Percentiles rank a stretch among this genome's conserved stretches.
Conservation (phyloP, 1,140 invertebrate species). For the Anthonomus grandis region DNA sequence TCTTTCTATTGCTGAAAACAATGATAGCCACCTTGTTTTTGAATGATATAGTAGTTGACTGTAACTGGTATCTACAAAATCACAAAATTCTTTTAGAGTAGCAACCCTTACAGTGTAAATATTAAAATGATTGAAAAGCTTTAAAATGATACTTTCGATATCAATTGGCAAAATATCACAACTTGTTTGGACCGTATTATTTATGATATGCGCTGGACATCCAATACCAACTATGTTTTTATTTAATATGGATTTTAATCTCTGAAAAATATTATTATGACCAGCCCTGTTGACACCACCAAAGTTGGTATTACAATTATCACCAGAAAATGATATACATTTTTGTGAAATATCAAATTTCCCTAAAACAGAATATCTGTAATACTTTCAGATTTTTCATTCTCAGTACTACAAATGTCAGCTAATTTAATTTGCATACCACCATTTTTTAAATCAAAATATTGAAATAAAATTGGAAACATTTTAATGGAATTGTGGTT, state of each 20-base stretch:
- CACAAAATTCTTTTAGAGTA: constrained; percentile 19
- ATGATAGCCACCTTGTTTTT: constrained; percentile 24
- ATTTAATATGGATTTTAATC: constrained; percentile 3
- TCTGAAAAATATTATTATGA: constrained; percentile 1
- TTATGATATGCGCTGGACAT: constrained; percentile 15
- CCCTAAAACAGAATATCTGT: not conserved
- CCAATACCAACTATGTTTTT: constrained; percentile 17
- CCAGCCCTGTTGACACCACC: no score
- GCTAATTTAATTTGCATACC: not conserved
- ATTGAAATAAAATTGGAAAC: not conserved
- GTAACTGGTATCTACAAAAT: constrained; percentile 8
- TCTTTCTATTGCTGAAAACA: constrained; percentile 26
- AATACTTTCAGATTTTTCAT: constrained; percentile 2
- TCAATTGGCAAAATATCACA: constrained; percentile 14
- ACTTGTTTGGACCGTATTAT: constrained; percentile 10
- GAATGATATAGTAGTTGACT: constrained; percentile 25
- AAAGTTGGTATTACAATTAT: constrained; percentile 13
- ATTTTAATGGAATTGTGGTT: not conserved
- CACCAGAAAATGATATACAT: constrained; percentile 5
- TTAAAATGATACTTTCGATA: constrained; percentile 12
- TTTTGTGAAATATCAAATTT: not conserved
- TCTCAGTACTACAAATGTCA: not conserved
- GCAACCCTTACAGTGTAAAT: constrained; percentile 11
- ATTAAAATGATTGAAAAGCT: constrained; percentile 13
- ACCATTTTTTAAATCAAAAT: constrained; percentile 2